Conservation (phyloP, 2,888 invertebrate species). For the Cactoblastis cactorum region DNA sequence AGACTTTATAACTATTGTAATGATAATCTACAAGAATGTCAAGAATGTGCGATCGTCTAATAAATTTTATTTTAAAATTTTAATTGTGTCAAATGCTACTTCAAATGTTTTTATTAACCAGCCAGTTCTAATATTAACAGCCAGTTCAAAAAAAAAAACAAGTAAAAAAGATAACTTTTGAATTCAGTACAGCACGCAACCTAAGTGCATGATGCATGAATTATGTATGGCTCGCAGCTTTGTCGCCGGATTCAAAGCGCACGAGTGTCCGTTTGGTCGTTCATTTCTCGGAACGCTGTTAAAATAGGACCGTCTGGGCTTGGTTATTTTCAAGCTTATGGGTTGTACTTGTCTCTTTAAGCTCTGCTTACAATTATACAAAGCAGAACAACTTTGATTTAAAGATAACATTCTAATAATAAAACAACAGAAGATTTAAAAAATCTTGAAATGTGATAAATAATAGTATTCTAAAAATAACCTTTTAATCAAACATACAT, state of each 20-base stretch:
- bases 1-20: too few species aligned
- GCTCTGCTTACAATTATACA: not conserved
- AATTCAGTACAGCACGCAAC: slow-evolving; percentile 10
- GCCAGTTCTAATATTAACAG: not conserved
- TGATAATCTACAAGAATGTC: too few species aligned
- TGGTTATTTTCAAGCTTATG: slow-evolving; percentile 2
- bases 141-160: not conserved
- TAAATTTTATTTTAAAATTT: too few species aligned
- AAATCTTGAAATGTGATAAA: too few species aligned
- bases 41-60: too few species aligned
- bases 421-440: too few species aligned
- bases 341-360: too few species aligned
- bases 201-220: slow-evolving; percentile 10
- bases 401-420: too few species aligned
- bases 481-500: too few species aligned
- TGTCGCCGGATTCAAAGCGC: slow-evolving; percentile 8
- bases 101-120: not conserved
- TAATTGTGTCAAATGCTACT: too few species aligned
- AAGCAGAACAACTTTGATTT: too few species aligned
- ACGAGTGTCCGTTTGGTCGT: not conserved
- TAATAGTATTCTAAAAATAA: too few species aligned
- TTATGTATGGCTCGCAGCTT: slow-evolving; percentile 9
- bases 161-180: not conserved
- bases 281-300: slow-evolving; percentile 5
- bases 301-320: slow-evolving; percentile 3